These are phyloP conservation scores for Perca schrenkii DNA, from an alignment of 2,113 vertebrate genomes.

Conservation along the genomic window DNA sequence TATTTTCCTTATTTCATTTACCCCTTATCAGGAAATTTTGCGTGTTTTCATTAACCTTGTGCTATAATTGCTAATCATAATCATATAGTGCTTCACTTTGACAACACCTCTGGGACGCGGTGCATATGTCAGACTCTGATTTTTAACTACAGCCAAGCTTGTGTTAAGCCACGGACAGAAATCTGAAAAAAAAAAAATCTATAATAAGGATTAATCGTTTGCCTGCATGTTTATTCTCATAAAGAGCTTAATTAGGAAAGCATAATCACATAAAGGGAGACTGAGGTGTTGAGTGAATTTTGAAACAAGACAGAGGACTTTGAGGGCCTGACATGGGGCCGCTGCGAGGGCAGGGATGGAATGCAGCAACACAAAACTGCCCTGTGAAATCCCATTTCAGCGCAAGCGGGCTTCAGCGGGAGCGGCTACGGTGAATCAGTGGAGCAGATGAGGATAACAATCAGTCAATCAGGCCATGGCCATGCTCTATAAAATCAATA, in stretches of 20 bases:
- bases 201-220: slow-evolving; percentile 30
- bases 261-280: slow-evolving; percentile 13
- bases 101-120: slow-evolving; percentile 42
- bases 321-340: background rate
- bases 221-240: slow-evolving; percentile 4
- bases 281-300: background rate
- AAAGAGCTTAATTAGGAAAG: slow-evolving; percentile 1
- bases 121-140: slow-evolving; percentile 33
- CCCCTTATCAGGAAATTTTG: slow-evolving; percentile 59
- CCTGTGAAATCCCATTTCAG: slow-evolving; percentile 45
- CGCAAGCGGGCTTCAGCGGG: background rate
- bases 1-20: slow-evolving; percentile 55
- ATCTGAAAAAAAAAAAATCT: slow-evolving; percentile 5
- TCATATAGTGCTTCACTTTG: slow-evolving; percentile 57
- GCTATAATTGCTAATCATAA: slow-evolving; percentile 70
- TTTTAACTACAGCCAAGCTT: slow-evolving; percentile 13
- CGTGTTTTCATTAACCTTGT: slow-evolving; percentile 73
- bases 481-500: slow-evolving; percentile 67
- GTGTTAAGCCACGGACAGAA: background rate
- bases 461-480: slow-evolving; percentile 59
- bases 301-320: background rate
- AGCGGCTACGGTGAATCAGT: slow-evolving; percentile 29
- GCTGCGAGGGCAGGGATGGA: background rate
- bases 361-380: background rate
- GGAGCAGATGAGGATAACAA: slow-evolving; percentile 59